A percentile compares a stretch with the other conserved stretches of the same genome.
Evolutionary conservation across 2,888 invertebrate species (phyloP).

Genomic region (Acleris laterana): DNA sequence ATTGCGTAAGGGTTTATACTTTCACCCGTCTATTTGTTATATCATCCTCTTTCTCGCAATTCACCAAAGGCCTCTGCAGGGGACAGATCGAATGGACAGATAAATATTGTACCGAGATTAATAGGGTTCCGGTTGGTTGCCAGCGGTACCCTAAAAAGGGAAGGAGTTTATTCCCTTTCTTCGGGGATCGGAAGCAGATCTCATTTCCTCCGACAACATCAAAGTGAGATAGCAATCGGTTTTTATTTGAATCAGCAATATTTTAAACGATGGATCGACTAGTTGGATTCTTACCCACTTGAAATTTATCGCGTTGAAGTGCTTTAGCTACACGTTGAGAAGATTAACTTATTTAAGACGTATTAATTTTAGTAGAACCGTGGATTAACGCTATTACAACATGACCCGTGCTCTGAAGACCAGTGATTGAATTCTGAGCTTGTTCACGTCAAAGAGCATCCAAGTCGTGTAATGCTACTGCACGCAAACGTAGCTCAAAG

Average conservation of each 20-base stretch:
- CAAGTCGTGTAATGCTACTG: background rate
- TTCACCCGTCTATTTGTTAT: constrained; percentile 17
- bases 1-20: constrained; percentile 1
- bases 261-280: constrained; percentile 69
- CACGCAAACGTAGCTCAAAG: background rate
- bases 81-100: constrained; percentile 49
- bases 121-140: constrained; percentile 58
- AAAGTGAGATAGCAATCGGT: constrained; percentile 82
- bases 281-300: constrained; percentile 52
- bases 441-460: background rate
- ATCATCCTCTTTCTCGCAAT: constrained; percentile 21
- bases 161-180: constrained; percentile 80
- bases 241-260: constrained; percentile 82
- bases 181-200: constrained; percentile 81
- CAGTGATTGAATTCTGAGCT: background rate
- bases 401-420: background rate
- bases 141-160: constrained; percentile 70
- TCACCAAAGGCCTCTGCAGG: constrained; percentile 28
- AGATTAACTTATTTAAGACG: constrained; percentile 10
- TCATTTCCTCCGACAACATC: constrained; percentile 83
- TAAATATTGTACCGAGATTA: constrained; percentile 65
- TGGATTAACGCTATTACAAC: background rate
- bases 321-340: constrained; percentile 14
- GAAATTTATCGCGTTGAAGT: constrained; percentile 26
- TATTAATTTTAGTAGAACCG: background rate